These are phyloP conservation scores for Chaetura pelagica DNA, from an alignment of 2,113 vertebrate species.

Conservation along the genomic window DNA sequence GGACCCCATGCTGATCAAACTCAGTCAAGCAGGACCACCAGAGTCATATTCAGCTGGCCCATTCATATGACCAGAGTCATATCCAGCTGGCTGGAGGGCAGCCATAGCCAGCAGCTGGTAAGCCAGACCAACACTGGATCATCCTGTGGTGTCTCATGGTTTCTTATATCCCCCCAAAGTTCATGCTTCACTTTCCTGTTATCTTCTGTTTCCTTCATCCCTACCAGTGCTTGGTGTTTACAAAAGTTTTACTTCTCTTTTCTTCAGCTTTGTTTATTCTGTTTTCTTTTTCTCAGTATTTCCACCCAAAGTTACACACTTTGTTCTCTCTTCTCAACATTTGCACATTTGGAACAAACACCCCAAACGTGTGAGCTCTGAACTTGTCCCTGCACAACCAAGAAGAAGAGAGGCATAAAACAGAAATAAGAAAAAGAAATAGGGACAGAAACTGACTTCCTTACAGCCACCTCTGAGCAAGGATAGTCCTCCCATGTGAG, in stretches of 20 bases:
- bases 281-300: neutral
- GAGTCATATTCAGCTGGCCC: neutral
- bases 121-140: neutral
- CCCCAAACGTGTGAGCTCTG: neutral
- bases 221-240: conserved; percentile 28
- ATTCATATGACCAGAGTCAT: neutral
- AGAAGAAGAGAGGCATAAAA: neutral
- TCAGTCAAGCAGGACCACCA: neutral
- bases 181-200: neutral
- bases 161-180: neutral
- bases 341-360: neutral
- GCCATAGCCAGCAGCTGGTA: neutral
- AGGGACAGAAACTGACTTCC: neutral
- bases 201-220: neutral
- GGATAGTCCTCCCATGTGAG: neutral
- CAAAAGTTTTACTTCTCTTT: neutral
- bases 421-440: neutral
- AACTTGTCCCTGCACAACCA: neutral
- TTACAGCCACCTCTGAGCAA: neutral
- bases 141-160: neutral
- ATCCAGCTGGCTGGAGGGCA: too few species aligned
- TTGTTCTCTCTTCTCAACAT: neutral
- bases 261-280: neutral
- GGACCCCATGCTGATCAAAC: neutral
- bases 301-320: neutral